Conservation (phyloP, 2,797 vertebrate genomes). For the Pampus argenteus region DNA sequence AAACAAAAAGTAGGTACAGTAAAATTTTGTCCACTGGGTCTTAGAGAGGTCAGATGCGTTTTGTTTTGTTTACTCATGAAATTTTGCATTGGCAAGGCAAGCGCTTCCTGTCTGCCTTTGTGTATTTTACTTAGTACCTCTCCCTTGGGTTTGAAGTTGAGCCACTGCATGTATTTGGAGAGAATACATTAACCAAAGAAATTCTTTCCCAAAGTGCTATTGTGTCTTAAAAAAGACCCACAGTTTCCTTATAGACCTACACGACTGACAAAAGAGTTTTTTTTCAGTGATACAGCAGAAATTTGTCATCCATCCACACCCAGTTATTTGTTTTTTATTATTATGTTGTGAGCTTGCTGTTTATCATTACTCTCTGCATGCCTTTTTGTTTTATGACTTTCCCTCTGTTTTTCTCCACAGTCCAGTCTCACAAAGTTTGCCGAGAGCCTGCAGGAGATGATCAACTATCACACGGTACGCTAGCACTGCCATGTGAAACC, state of each 20-base stretch:
- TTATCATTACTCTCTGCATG: not conserved
- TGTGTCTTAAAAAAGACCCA: constrained; percentile 33
- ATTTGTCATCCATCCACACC: not conserved
- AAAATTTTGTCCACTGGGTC: constrained; percentile 38
- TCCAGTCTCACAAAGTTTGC: constrained; percentile 95
- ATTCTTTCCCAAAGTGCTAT: constrained; percentile 50
- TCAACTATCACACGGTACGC: constrained; percentile 97
- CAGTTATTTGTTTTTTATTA: constrained; percentile 3
- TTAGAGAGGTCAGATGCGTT: constrained; percentile 41
- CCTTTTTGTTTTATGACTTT: constrained; percentile 5
- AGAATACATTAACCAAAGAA: constrained; percentile 42
- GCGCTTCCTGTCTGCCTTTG: constrained; percentile 61
- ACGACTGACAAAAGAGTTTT: not conserved
- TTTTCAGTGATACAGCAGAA: not conserved
- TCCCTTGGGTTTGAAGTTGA: constrained; percentile 59
- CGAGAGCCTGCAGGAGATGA: constrained; percentile 97
- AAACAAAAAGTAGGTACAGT: too few relatives aligned
- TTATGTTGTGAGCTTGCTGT: not conserved
- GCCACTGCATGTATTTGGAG: constrained; percentile 48
- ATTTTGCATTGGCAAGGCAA: constrained; percentile 42
- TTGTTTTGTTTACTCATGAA: constrained; percentile 53
- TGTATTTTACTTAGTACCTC: constrained; percentile 48
- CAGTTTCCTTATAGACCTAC: constrained; percentile 15
- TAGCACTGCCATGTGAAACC: constrained; percentile 50
- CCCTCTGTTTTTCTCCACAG: constrained; percentile 76